Base-by-base conservation (phyloP, 23 tunicate genomes). In the Diplosoma virens region DNA sequence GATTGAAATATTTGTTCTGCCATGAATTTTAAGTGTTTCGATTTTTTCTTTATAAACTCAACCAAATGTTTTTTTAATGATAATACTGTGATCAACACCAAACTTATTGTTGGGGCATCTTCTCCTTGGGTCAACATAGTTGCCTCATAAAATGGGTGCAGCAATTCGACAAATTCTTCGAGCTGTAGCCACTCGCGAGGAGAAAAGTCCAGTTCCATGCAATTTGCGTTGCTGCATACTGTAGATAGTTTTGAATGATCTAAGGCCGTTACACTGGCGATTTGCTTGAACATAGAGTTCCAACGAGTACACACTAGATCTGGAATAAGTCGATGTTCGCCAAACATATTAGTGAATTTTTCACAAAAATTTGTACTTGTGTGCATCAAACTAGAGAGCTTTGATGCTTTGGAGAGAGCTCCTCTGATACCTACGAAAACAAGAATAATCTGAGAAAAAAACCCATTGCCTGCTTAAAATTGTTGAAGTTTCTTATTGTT, bases 181-280 rank as follows among this genome's bases (percentile, higher is more conserved):
- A 64, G n/a, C 37, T 64, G 71, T 18, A 64, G 16, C 71, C 71
- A 64, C 20, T 64, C 71, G n/a, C 37, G 71, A 5, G 36, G 11
- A 6, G 71, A 4, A 6, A 64, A 29, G 16, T 25, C 17, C 7
- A 64, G 37, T n/a, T 64, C 71, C 3, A 3, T 6, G 37, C 37
- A 32, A 64, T n/a, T 64, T 4, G 71, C 37, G 34, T 64, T 27
- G 16, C 11, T 25, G 71, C 71, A 64, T 9, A 64, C 71, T 23
- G 11, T 9, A 7, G 34, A 6, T 3, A 64, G 71, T 18, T 7
- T 9, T 7, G 11, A n/a, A 6, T 64, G 36, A 32, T 64, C 71
- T 7, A 23, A 64, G 3, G 33, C n/a, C 9, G 34, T 6, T 3
- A 64, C 14, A 4, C 6, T 29, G 27, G 71, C 5, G 4, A 64